phyloP scores from a whole-genome alignment of 2,113 vertebrate species.

The Tiliqua scincoides region DNA sequence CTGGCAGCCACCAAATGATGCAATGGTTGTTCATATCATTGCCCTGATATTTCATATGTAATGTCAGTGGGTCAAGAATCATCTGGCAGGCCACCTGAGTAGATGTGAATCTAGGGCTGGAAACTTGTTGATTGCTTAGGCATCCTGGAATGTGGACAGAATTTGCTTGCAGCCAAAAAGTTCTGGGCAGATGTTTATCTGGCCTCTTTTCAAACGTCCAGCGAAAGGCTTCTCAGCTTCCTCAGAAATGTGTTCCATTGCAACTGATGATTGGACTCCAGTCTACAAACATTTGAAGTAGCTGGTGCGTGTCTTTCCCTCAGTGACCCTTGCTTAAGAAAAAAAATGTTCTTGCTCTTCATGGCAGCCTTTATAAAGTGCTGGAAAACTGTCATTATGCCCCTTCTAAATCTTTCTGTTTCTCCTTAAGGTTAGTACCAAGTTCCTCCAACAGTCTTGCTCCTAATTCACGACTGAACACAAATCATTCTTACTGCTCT shows the following conservation, averaged over 20 bases:
- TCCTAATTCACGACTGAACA: background rate
- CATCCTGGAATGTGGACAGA: background rate
- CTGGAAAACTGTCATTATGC: background rate
- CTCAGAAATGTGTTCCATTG: background rate
- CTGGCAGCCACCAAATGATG: background rate
- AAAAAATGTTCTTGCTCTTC: background rate
- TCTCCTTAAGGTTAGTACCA: background rate
- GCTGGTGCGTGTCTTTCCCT: background rate
- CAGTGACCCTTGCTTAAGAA: background rate
- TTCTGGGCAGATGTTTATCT: background rate
- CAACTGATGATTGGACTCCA: background rate
- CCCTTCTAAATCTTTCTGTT: background rate
- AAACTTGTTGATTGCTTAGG: background rate
- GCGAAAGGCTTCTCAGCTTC: background rate
- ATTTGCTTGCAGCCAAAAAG: no score
- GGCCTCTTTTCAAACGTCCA: background rate
- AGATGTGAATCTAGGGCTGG: background rate
- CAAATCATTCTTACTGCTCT: background rate
- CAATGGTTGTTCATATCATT: background rate
- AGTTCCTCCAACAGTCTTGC: background rate
- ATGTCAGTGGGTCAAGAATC: background rate
- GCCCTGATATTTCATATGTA: background rate
- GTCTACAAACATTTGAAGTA: background rate
- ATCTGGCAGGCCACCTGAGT: background rate
- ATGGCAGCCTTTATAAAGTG: background rate